These are phyloP conservation scores for Romanomermis culicivorax DNA, from an alignment of 2,888 invertebrate species.

Conservation along the genomic window DNA sequence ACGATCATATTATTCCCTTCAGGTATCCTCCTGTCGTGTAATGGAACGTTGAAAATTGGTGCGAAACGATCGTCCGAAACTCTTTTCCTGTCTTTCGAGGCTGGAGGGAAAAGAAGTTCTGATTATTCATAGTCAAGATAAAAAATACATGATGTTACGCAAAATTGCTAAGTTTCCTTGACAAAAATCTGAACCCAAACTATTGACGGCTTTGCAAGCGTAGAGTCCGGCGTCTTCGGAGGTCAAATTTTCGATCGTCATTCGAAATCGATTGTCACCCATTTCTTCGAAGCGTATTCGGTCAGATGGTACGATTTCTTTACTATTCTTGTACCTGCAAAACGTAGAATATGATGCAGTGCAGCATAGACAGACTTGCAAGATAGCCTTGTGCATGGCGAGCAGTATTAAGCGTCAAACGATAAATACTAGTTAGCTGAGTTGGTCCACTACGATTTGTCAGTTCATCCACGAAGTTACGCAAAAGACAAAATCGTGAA, in stretches of 20 bases:
- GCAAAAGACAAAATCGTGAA: too few species aligned
- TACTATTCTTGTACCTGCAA: slow-evolving; percentile 11
- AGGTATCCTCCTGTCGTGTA: slow-evolving; percentile 38
- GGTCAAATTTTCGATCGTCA: slow-evolving; percentile 62
- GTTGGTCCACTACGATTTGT: too few species aligned
- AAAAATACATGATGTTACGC: slow-evolving; percentile 21
- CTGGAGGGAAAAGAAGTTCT: slow-evolving; percentile 7
- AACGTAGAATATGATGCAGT: too few species aligned
- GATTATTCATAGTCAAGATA: neutral
- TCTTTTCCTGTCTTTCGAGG: slow-evolving; percentile 11
- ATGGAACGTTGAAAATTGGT: slow-evolving; percentile 58
- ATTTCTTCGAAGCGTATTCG: slow-evolving; percentile 42
- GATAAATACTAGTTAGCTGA: too few species aligned
- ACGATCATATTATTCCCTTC: slow-evolving; percentile 20
- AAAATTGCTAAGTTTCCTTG: slow-evolving; percentile 51
- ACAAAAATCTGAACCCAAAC: slow-evolving; percentile 54
- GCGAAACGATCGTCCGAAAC: slow-evolving; percentile 30
- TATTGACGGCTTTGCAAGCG: slow-evolving; percentile 41
- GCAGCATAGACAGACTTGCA: too few species aligned
- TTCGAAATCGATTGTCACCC: slow-evolving; percentile 45
- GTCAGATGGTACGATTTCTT: slow-evolving; percentile 41
- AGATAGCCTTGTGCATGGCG: too few species aligned
- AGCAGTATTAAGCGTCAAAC: too few species aligned
- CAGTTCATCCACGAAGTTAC: too few species aligned
- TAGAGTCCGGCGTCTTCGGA: slow-evolving; percentile 45